Evolutionary conservation across 2,888 invertebrate species (phyloP).

Genomic region (Lasioglossum oenotherae): DNA sequence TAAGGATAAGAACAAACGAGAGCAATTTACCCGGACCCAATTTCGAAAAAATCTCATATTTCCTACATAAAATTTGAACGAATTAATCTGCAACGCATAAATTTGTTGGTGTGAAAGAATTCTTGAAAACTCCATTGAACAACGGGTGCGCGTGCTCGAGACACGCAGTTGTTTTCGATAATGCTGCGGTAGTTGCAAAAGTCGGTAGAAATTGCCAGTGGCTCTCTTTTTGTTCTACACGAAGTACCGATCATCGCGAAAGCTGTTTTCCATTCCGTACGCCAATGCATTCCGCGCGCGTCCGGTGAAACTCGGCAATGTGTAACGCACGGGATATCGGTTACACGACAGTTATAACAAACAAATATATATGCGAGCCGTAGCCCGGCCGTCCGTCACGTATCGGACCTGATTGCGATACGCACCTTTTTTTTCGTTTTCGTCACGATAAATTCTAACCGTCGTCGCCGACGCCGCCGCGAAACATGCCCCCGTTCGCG

Average conservation of each 20-base stretch:
- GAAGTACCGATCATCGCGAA: constrained; percentile 56
- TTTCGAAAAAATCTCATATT: not conserved
- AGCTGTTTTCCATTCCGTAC: constrained; percentile 59
- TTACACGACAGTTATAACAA: constrained; percentile 66
- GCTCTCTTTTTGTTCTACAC: not conserved
- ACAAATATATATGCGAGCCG: constrained; percentile 64
- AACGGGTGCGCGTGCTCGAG: not conserved
- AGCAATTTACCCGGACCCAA: no score
- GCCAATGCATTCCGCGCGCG: constrained; percentile 73
- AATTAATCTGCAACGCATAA: not conserved
- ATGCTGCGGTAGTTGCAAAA: not conserved
- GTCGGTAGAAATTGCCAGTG: not conserved
- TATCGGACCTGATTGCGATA: constrained; percentile 68
- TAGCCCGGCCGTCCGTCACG: constrained; percentile 59
- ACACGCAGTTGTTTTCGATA: not conserved
- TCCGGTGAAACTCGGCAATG: constrained; percentile 79
- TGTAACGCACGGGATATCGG: constrained; percentile 75
- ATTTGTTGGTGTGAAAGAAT: not conserved
- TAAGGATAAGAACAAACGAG: not conserved
- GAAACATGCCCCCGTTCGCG: constrained; percentile 59
- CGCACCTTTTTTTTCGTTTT: constrained; percentile 51
- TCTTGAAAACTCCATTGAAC: not conserved
- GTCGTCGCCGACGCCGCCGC: not conserved
- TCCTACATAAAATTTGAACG: not conserved
- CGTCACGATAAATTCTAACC: constrained; percentile 65